A percentile compares a stretch with the other conserved stretches of the same genome.
These are phyloP conservation scores for Ctenopoma kingsleyae DNA, from an alignment of 2,797 vertebrate genomes.

Conservation along the genomic window DNA sequence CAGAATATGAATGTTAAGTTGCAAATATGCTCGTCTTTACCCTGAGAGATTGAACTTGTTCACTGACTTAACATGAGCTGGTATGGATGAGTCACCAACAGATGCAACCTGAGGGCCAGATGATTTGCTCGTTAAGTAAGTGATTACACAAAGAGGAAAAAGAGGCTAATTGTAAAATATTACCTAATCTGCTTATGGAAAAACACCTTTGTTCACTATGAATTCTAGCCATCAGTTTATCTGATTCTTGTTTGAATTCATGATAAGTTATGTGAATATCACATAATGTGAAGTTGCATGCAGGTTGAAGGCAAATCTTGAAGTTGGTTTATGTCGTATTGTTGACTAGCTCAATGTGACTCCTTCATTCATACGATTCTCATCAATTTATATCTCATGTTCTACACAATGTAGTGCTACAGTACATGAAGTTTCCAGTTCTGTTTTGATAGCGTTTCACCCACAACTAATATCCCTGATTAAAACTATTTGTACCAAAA, in stretches of 20 bases:
- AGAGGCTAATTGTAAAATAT: constrained; percentile 66
- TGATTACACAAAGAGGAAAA: constrained; percentile 64
- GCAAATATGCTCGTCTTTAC: constrained; percentile 39
- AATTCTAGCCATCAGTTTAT: constrained; percentile 21
- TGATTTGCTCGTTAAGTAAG: constrained; percentile 71
- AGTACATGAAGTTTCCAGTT: constrained; percentile 16
- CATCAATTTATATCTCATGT: constrained; percentile 16
- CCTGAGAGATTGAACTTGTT: constrained; percentile 37
- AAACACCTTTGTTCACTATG: constrained; percentile 41
- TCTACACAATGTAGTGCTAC: not conserved
- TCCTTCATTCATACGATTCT: constrained; percentile 34
- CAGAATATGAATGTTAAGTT: constrained; percentile 48
- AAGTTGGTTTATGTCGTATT: constrained; percentile 2
- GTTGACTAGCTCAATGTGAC: constrained; percentile 4
- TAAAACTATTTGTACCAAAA: constrained; percentile 3
- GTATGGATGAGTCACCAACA: constrained; percentile 61
- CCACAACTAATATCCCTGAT: constrained; percentile 10
- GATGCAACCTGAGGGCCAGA: constrained; percentile 56
- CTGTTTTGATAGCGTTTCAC: not conserved
- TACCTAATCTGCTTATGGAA: constrained; percentile 49
- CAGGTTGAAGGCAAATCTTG: not conserved
- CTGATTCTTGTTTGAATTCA: constrained; percentile 5
- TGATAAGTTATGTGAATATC: not conserved
- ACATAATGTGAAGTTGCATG: not conserved
- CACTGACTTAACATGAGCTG: constrained; percentile 36